Evolutionary conservation across 2,888 invertebrate genomes (phyloP).

Genomic region (Cheilosia scutellata): DNA sequence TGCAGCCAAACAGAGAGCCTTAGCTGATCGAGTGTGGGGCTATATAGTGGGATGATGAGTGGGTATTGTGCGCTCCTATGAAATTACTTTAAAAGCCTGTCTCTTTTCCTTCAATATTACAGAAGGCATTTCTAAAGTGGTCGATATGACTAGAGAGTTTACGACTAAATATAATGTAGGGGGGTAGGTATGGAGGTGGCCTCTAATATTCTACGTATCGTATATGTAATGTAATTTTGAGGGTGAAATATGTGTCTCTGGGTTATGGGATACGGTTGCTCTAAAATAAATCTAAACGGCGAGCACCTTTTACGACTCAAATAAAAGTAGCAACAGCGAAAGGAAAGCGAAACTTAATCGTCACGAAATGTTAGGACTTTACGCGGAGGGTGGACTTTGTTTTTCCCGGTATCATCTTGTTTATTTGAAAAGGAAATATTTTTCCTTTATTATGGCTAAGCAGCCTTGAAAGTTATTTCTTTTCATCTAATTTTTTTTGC

Average conservation of each 20-base stretch:
- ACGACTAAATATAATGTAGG: slow-evolving; percentile 12
- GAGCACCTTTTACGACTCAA: slow-evolving; percentile 46
- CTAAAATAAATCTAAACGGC: slow-evolving; percentile 19
- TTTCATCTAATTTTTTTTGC: neutral
- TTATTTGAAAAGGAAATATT: slow-evolving; percentile 32
- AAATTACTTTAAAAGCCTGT: slow-evolving; percentile 67
- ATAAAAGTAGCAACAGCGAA: slow-evolving; percentile 49
- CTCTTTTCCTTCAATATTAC: neutral
- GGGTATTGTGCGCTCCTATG: slow-evolving; percentile 23
- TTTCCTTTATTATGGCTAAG: slow-evolving; percentile 17
- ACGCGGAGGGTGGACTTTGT: neutral
- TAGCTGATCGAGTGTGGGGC: slow-evolving; percentile 13
- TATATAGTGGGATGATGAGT: too few relatives aligned
- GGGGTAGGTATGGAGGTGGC: neutral
- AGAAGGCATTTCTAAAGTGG: slow-evolving; percentile 31
- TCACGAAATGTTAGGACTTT: slow-evolving; percentile 34
- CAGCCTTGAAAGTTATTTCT: slow-evolving; percentile 25
- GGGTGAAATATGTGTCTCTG: slow-evolving; percentile 48
- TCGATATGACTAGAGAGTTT: slow-evolving; percentile 61
- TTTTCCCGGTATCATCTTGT: slow-evolving; percentile 12
- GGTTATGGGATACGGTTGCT: slow-evolving; percentile 19
- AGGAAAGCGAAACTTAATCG: slow-evolving; percentile 59
- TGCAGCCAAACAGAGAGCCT: slow-evolving; percentile 13
- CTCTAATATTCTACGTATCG: neutral
- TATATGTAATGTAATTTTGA: slow-evolving; percentile 27